Percentiles rank a stretch among this genome's conserved stretches.
Conservation (phyloP, 2,113 vertebrate genomes). For the Archocentrus centrarchus region DNA sequence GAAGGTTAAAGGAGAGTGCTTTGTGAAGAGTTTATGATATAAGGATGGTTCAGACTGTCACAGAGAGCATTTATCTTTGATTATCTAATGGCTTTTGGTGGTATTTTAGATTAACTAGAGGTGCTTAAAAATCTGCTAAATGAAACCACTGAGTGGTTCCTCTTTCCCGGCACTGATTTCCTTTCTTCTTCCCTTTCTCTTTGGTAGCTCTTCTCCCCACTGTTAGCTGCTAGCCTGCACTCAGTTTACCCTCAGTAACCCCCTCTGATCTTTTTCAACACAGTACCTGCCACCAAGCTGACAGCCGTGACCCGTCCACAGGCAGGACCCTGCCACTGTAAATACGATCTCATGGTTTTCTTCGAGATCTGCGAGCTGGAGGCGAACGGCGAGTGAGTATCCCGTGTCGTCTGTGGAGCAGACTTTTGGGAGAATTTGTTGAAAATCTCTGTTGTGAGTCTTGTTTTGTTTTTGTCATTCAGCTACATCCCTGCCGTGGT, state of each 20-base stretch:
- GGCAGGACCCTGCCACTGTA: constrained; percentile 92
- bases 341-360: constrained; percentile 96
- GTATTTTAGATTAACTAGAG: constrained; percentile 9
- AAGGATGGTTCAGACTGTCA: neutral
- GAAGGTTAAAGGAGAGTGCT: neutral
- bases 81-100: too few relatives aligned
- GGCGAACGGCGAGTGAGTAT: constrained; percentile 95
- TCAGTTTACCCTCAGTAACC: neutral
- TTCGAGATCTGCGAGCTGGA: constrained; percentile 99
- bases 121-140: constrained; percentile 3
- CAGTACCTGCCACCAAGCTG: constrained; percentile 98
- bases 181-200: constrained; percentile 51
- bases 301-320: constrained; percentile 88
- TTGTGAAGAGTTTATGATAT: neutral
- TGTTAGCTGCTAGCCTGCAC: constrained; percentile 18
- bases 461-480: constrained; percentile 27
- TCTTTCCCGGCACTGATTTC: constrained; percentile 44
- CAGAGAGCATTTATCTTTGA: too few relatives aligned
- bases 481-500: constrained; percentile 96
- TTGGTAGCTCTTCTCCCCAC: constrained; percentile 31
- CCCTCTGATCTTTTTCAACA: neutral
- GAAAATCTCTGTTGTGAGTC: neutral
- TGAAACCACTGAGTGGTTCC: constrained; percentile 8
- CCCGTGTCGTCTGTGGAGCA: neutral
- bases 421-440: neutral